phyloP scores from a whole-genome alignment of 2,113 vertebrate species.

The Eudorcas thomsonii region DNA sequence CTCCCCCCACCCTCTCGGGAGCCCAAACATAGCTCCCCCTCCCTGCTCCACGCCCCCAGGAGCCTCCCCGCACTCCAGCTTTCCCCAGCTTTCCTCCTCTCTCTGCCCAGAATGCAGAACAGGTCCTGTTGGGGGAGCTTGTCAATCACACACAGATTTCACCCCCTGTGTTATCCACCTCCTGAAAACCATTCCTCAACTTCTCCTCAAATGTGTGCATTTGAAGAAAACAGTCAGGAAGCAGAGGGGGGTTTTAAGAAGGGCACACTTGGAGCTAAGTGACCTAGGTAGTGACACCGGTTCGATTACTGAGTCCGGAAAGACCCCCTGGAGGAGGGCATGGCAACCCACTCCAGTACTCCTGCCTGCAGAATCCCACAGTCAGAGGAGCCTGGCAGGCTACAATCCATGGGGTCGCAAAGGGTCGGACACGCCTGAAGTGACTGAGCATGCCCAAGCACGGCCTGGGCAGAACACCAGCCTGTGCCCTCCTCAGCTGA shows the following conservation, averaged over 20 bases:
- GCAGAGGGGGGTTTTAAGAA: not conserved
- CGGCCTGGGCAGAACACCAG: not conserved
- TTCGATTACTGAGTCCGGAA: not conserved
- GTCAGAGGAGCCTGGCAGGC: not conserved
- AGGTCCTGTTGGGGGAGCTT: not conserved
- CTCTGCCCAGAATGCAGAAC: not conserved
- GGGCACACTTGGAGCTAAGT: not conserved
- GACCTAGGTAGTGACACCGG: not conserved
- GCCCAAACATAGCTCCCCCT: not conserved
- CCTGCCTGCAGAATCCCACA: not conserved
- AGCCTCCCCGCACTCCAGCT: not conserved
- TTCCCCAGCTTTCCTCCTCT: not conserved
- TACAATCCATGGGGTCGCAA: not conserved
- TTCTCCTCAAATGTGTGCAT: not conserved
- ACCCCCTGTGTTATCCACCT: accelerated
- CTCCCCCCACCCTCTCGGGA: not conserved
- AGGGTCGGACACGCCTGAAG: not conserved
- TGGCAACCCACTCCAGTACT: not conserved
- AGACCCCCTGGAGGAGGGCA: not conserved
- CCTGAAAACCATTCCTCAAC: not conserved
- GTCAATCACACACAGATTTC: not conserved
- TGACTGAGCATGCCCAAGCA: not conserved
- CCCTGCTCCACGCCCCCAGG: too few species aligned
- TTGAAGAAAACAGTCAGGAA: not conserved
- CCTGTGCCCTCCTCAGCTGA: not conserved